Conservation (phyloP, 2,888 invertebrate genomes). For the Sussaba pulchella region DNA sequence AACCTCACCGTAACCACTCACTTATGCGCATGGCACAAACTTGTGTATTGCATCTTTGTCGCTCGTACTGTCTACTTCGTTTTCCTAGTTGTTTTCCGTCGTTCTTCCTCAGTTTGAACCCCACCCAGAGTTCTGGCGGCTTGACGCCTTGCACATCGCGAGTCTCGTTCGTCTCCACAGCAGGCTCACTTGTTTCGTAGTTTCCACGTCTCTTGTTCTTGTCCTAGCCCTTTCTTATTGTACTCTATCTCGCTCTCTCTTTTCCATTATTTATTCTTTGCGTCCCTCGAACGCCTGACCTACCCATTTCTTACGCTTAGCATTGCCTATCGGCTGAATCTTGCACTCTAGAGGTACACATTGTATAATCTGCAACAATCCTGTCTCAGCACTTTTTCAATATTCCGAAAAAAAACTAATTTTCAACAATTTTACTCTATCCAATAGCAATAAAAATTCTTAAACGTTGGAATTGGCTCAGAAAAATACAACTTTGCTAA, state of each 20-base stretch:
- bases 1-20: conserved; percentile 71
- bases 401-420: neutral
- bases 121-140: conserved; percentile 49
- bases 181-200: conserved; percentile 30
- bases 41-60: conserved; percentile 68
- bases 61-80: conserved; percentile 56
- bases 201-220: conserved; percentile 31
- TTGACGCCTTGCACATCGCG: conserved; percentile 62
- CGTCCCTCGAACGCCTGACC: conserved; percentile 76
- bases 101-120: conserved; percentile 51
- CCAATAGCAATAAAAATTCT: neutral
- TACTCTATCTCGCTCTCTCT: conserved; percentile 38
- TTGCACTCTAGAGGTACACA: conserved; percentile 30
- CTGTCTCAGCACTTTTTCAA: neutral
- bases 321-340: conserved; percentile 64
- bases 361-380: conserved; percentile 65
- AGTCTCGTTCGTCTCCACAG: conserved; percentile 43
- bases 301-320: conserved; percentile 81
- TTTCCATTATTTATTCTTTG: conserved; percentile 77
- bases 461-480: too few species aligned
- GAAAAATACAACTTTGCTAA: too few species aligned
- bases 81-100: conserved; percentile 50
- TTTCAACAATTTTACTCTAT: neutral
- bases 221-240: neutral
- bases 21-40: conserved; percentile 81